Evolutionary conservation across 1,140 invertebrate genomes (phyloP).

Genomic region (Papilio glaucus): DNA sequence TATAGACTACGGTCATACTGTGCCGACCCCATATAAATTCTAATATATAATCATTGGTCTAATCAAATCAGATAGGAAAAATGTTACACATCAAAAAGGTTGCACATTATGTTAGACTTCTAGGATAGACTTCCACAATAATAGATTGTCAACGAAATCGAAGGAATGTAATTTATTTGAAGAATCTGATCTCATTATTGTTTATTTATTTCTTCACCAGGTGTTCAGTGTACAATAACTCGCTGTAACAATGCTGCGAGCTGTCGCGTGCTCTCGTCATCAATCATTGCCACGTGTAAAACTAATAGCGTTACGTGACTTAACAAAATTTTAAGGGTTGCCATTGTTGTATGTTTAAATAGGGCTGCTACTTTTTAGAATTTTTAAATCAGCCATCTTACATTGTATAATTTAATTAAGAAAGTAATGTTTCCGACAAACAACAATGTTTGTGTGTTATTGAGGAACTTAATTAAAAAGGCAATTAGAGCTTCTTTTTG

Average conservation of each 20-base stretch:
- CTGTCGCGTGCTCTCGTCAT: conserved; percentile 17
- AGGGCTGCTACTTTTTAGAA: conserved; percentile 7
- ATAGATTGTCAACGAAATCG: neutral
- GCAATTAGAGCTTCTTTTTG: too few relatives aligned
- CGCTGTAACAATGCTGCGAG: neutral
- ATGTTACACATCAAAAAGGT: too few relatives aligned
- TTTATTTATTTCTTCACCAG: conserved; percentile 11
- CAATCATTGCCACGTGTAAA: conserved; percentile 31
- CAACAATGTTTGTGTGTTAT: too few relatives aligned
- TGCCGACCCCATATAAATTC: too few relatives aligned
- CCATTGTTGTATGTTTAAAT: conserved; percentile 16
- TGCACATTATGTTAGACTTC: too few relatives aligned
- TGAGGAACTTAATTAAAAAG: too few relatives aligned
- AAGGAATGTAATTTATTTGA: conserved; percentile 7
- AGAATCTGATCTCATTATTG: conserved; percentile 9
- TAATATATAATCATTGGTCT: too few relatives aligned
- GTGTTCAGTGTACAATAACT: neutral
- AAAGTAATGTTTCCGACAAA: too few relatives aligned
- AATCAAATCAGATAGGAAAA: too few relatives aligned
- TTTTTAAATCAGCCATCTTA: neutral
- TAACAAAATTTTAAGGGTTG: conserved; percentile 11
- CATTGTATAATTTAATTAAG: conserved; percentile 1
- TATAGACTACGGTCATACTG: too few relatives aligned
- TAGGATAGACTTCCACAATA: neutral
- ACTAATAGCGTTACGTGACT: conserved; percentile 30